A percentile compares a stretch with the other conserved stretches of the same genome.
phyloP scores from a whole-genome alignment of 1,140 invertebrate species.

The Oreohelix idahoensis region DNA sequence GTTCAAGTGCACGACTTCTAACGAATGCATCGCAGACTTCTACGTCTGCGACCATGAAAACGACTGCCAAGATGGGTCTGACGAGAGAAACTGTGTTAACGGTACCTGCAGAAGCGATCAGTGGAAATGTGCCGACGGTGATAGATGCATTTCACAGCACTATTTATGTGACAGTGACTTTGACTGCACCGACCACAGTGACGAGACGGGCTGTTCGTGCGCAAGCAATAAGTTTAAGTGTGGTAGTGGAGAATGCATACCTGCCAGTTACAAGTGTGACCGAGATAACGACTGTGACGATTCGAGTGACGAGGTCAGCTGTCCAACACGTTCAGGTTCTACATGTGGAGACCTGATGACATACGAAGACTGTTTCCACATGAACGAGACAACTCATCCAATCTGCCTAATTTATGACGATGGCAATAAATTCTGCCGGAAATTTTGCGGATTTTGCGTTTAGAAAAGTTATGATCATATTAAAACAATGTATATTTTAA shows the following conservation, averaged over 20 bases:
- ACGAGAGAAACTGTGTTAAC: constrained; percentile 49
- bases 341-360: neutral
- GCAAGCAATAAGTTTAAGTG: constrained; percentile 90
- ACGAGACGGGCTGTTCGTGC: constrained; percentile 48
- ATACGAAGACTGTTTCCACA: constrained; percentile 4
- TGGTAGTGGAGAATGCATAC: constrained; percentile 76
- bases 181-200: constrained; percentile 46
- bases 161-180: constrained; percentile 41
- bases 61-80: constrained; percentile 53
- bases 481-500: too few relatives aligned
- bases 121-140: constrained; percentile 38
- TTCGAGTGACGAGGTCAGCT: constrained; percentile 63
- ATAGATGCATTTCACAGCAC: neutral
- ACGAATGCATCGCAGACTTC: constrained; percentile 40
- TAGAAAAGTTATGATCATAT: too few relatives aligned
- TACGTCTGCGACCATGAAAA: constrained; percentile 51
- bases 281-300: constrained; percentile 66
- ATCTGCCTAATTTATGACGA: neutral
- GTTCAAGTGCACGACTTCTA: neutral
- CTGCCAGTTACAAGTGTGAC: constrained; percentile 76
- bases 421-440: constrained; percentile 1
- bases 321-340: constrained; percentile 11
- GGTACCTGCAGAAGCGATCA: constrained; percentile 41
- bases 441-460: constrained; percentile 2
- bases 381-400: constrained; percentile 8